Evolutionary conservation across 2,888 invertebrate genomes (phyloP).

Genomic region (Scelioninae gen. 1): DNA sequence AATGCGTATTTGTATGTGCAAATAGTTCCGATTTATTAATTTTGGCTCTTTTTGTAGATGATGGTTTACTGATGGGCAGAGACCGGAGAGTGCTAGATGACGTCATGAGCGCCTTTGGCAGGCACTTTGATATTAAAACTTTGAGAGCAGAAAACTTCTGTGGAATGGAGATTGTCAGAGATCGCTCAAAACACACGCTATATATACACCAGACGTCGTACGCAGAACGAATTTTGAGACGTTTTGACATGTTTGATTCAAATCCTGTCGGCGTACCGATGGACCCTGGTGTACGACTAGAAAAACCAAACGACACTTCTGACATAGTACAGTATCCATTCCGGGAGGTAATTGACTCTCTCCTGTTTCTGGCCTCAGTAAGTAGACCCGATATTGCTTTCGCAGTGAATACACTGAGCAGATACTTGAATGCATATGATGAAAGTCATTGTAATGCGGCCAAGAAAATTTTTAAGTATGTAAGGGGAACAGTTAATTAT

Average conservation of each 20-base stretch:
- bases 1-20: slow-evolving; percentile 70
- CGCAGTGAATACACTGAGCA: slow-evolving; percentile 57
- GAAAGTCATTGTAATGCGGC: slow-evolving; percentile 66
- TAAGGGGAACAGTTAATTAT: slow-evolving; percentile 48
- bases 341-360: slow-evolving; percentile 59
- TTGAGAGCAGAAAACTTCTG: slow-evolving; percentile 57
- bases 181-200: slow-evolving; percentile 20
- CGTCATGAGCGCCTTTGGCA: slow-evolving; percentile 29
- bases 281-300: slow-evolving; percentile 46
- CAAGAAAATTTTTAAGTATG: slow-evolving; percentile 61
- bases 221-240: slow-evolving; percentile 50
- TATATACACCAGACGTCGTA: slow-evolving; percentile 68
- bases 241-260: slow-evolving; percentile 55
- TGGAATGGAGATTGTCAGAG: slow-evolving; percentile 66
- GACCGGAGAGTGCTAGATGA: slow-evolving; percentile 32
- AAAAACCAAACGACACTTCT: background rate
- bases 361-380: slow-evolving; percentile 56
- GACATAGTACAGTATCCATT: slow-evolving; percentile 12
- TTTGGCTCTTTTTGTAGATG: slow-evolving; percentile 69
- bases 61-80: slow-evolving; percentile 66
- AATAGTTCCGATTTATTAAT: slow-evolving; percentile 39
- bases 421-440: slow-evolving; percentile 45
- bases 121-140: slow-evolving; percentile 46
- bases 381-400: slow-evolving; percentile 66
- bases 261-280: slow-evolving; percentile 61